phyloP scores from a whole-genome alignment of 2,113 vertebrate species.

The Mus pahari region DNA sequence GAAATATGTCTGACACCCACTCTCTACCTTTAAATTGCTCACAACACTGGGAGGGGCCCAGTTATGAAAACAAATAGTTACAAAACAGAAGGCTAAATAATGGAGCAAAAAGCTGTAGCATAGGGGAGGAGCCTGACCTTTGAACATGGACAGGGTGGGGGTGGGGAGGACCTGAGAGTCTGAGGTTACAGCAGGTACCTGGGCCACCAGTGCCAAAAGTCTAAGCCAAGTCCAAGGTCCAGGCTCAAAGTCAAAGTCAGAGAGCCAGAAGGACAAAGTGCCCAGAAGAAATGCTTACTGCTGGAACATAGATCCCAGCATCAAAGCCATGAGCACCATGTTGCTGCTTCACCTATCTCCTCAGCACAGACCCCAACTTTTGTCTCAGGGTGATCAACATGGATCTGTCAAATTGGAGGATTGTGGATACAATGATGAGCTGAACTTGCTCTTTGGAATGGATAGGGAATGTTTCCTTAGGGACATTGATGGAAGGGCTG shows the following conservation, averaged over 20 bases:
- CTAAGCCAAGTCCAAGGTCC: not conserved
- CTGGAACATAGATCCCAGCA: not conserved
- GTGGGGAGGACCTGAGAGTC: not conserved
- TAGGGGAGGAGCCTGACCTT: not conserved
- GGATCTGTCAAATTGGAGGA: not conserved
- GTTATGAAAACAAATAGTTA: not conserved
- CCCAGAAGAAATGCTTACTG: not conserved
- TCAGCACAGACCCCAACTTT: not conserved
- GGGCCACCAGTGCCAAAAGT: not conserved
- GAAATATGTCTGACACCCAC: conserved; percentile 29
- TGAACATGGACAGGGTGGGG: not conserved
- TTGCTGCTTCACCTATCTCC: not conserved
- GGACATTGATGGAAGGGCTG: not conserved
- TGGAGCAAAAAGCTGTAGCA: not conserved
- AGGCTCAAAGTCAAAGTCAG: not conserved
- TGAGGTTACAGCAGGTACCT: not conserved
- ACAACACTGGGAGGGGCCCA: not conserved
- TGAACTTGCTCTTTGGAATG: not conserved
- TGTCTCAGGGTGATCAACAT: not conserved
- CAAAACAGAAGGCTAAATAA: not conserved
- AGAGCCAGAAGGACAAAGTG: not conserved
- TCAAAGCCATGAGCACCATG: accelerated
- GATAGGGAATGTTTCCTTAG: not conserved
- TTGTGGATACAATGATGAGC: not conserved
- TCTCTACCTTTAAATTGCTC: conserved; percentile 43